Evolutionary conservation across 1,140 invertebrate genomes (phyloP), one percentile per base, ranked within the genome.

Genomic region (Dolichoris vasculosae): DNA sequence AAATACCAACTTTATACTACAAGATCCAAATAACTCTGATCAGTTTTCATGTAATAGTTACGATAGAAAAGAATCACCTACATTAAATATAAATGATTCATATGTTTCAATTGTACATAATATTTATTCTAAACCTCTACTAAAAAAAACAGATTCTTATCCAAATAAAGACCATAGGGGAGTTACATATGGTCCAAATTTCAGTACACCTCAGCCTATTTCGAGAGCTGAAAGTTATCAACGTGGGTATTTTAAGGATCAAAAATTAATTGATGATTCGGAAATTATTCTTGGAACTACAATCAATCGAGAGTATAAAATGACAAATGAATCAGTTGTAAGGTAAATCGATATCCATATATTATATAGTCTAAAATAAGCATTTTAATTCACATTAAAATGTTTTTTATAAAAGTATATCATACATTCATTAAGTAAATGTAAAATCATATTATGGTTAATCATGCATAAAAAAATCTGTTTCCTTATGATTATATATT

Each of bases 191-290:
- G 89, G 92, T 26, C 93, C 93, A 75, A 93, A 93, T 87, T 93
- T 93, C 85, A 90, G 76, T 26, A 85, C 89, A 8, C 90, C 90
- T 1, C 91, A 93, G 46, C 89, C 93, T 0, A 91, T 93, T 43
- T 93, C 92, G n/a, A 90, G 90, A 84, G 90, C 89, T 35, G 91
- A 92, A 82, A 93, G 91, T 80, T 92, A 91, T 81, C 90, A 93
- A 69, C 88, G 92, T 15, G 92, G 92, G 11, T 91, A 93, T 48
- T 92, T 93, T 79, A 91, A 93, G 32, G 90, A 93, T 67, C 92
- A 93, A 48, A 91, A 93, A 32, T 91, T 91, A 32, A 86, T 93
- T 64, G 91, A 93, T 81, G 90, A 90, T 13, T 89, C 89, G 59
- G 91, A 93, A 13, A 90, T 92, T 35, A 76, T 87, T 3, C 77